Conservation (phyloP, 2,888 invertebrate genomes). For the Eueremaeus valkanovi region DNA sequence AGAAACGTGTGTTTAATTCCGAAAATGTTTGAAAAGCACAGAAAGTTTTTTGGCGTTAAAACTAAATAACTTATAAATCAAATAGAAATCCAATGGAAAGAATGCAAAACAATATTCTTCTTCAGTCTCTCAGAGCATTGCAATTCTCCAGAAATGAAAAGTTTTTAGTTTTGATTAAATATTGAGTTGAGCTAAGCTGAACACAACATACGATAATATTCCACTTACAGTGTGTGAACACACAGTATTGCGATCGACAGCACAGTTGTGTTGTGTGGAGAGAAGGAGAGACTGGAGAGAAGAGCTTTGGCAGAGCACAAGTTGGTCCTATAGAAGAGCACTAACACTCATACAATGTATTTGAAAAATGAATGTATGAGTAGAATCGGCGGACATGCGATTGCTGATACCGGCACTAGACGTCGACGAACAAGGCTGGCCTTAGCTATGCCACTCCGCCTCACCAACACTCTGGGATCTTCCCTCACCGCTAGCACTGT, state of each 20-base stretch:
- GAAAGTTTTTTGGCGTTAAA: background rate
- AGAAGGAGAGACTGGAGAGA: background rate
- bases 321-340: slow-evolving; percentile 6
- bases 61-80: background rate
- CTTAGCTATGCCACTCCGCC: background rate
- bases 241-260: no score
- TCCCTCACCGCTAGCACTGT: background rate
- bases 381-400: slow-evolving; percentile 9
- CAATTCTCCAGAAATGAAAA: background rate
- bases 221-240: background rate
- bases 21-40: background rate
- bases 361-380: slow-evolving; percentile 9
- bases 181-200: background rate
- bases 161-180: slow-evolving; percentile 7
- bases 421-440: background rate
- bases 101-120: background rate
- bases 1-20: background rate
- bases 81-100: background rate
- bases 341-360: slow-evolving; percentile 8
- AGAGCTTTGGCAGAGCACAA: background rate
- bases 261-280: no score
- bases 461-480: background rate
- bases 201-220: background rate
- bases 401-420: background rate
- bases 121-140: background rate